Base-by-base conservation (phyloP, 2,797 vertebrate species). In the Cryptoblepharus egeriae region DNA sequence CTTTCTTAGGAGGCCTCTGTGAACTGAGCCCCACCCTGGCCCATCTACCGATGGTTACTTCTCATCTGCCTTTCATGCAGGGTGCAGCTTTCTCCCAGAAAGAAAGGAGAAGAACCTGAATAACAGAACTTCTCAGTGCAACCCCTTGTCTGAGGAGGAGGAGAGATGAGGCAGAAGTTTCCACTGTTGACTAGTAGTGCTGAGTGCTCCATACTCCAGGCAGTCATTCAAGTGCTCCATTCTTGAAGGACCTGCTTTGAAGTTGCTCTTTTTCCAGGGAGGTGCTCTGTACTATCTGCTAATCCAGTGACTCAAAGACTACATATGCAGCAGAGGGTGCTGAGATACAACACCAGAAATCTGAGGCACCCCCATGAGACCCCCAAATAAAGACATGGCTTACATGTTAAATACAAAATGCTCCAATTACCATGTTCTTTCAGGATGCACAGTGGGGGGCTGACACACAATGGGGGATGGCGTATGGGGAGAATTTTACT, bases 71-170 rank as follows among this genome's bases (percentile, higher is more conserved):
- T 0, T 0, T 28, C 0, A 49, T 45, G 85, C 69, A 85, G 52
- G 77, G 55, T 71, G 49, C 3, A 2, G 71, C 30, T 0, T 0
- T 75, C 52, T 7, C 55, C 42, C 86, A 49, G 83, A 58, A 90
- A 86, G 88, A 52, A 80, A 86, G 88, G 52, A 80, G 35, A 84
- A 67, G 88, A 89, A 76, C 0, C 0, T 2, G n/a, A 88, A 76
- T 49, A 69, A 15, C 55, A 22, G 0, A 16, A 37, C 26, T n/a
- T 55, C 32, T 18, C 2, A 30, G 30, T 13, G 15, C 37, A 73
- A 45, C 26, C 45, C 20, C 32, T 30, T 18, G 18, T 55, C 5
- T 20, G 42, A 63, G 5, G 20, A 88, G 58, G 5, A 60, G 52
- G 49, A 55, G 3, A 4, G 39, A 30, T 42, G 84, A 77, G 82